These are phyloP conservation scores for Eulemur rufifrons DNA, from an alignment of 2,113 vertebrate species.

Conservation along the genomic window DNA sequence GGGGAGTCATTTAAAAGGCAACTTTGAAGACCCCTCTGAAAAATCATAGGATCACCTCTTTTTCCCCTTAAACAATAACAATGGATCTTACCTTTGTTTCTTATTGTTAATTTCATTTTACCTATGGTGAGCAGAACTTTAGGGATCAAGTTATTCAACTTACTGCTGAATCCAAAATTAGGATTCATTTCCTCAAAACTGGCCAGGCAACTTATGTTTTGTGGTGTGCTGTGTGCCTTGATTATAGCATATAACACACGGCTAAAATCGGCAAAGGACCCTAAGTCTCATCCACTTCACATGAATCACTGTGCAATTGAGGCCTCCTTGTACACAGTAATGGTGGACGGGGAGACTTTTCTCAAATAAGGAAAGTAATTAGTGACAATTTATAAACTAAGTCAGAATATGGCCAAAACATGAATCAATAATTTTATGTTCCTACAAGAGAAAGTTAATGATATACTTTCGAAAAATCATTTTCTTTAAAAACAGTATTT, in stretches of 20 bases:
- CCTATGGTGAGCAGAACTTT: neutral
- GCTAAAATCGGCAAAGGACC: accelerated
- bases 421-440: neutral
- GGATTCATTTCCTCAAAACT: neutral
- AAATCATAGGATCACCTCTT: neutral
- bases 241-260: neutral
- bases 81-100: neutral
- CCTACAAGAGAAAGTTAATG: neutral
- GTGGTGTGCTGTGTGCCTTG: neutral
- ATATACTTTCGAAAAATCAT: neutral
- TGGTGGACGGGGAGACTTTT: neutral
- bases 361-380: neutral
- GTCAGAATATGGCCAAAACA: neutral
- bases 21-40: neutral
- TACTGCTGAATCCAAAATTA: neutral
- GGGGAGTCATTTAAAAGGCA: neutral
- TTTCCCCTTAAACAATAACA: neutral
- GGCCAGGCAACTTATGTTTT: neutral
- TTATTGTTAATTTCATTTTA: neutral
- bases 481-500: neutral
- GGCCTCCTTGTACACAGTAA: neutral
- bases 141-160: neutral
- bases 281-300: neutral
- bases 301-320: accelerated
- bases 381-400: neutral